phyloP scores from a whole-genome alignment of 2,888 invertebrate genomes.

The Heliconius charithonia region DNA sequence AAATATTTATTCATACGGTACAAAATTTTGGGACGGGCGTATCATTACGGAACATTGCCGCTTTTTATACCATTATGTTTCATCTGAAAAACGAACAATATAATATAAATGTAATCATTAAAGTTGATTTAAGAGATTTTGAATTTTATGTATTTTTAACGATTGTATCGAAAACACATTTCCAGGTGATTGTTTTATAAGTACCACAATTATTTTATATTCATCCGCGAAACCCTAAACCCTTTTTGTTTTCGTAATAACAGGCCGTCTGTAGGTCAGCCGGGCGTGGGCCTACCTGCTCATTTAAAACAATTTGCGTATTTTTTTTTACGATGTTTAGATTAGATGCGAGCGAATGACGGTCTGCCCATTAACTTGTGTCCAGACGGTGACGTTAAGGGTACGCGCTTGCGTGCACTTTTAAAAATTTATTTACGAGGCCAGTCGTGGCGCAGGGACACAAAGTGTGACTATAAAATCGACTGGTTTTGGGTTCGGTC shows the following conservation, averaged over 20 bases:
- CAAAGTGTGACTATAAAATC: too few species aligned
- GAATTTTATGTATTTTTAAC: slow-evolving; percentile 45
- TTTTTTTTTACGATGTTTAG: slow-evolving; percentile 65
- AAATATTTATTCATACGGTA: slow-evolving; percentile 4
- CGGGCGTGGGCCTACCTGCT: slow-evolving; percentile 75
- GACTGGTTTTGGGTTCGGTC: too few species aligned
- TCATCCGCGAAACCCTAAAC: slow-evolving; percentile 48
- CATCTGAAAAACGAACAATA: slow-evolving; percentile 7
- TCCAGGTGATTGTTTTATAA: slow-evolving; percentile 48
- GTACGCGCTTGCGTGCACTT: slow-evolving; percentile 45
- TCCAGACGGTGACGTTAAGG: slow-evolving; percentile 60
- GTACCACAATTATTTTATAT: slow-evolving; percentile 49
- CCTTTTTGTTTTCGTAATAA: slow-evolving; percentile 66
- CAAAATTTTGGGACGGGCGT: slow-evolving; percentile 3
- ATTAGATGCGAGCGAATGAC: slow-evolving; percentile 67
- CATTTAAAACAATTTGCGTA: slow-evolving; percentile 81
- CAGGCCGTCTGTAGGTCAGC: slow-evolving; percentile 77
- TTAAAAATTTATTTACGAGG: background rate
- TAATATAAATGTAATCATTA: slow-evolving; percentile 29
- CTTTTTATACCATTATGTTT: slow-evolving; percentile 23
- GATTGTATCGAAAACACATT: slow-evolving; percentile 46
- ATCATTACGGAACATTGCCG: slow-evolving; percentile 23
- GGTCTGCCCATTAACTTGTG: slow-evolving; percentile 66
- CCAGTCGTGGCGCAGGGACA: too few species aligned
- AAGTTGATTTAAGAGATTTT: slow-evolving; percentile 28